Base-by-base conservation (phyloP, 2,888 invertebrate species). In the Cistogaster globosa region DNA sequence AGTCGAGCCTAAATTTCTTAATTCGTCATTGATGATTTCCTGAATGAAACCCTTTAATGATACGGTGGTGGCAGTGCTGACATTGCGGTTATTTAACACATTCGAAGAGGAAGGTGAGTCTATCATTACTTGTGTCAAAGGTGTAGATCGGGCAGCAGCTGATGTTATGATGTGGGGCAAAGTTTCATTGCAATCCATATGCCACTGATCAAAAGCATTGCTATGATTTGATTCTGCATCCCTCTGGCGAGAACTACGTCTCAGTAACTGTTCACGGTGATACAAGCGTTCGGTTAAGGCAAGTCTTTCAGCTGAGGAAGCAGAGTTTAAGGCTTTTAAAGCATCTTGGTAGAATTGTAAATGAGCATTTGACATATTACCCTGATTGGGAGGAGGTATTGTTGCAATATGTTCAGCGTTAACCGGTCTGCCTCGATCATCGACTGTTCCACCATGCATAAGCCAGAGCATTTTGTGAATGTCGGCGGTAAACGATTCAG, bases 401-500 rank as follows among this genome's bases (percentile, higher is more conserved):
- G 89, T 89, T 0, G 88, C 80, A 26, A 88, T 60, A 2, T 88
- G 82, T 16, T 88, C 89, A 0, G 89, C 87, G 2, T 89, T 89
- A 2, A 91, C 87, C 9, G 91, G 90, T 3, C 89, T 87, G 0
- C 90, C 91, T 0, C 88, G 88, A 0, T 90, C 91, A 58, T 90
- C 90, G 18, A 91, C 89, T 0, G 89, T 83, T 0, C 91, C 90
- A 42, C 91, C 90, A 58, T 91, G 89, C 90, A 92, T 90, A 91
- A 94, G 84, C 92, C 92, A 92, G 4, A 92, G 88, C 89, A 91
- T 91, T 87, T 90, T 91, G 72, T 91, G 91, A 55, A 91, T 91
- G 67, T 92, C 92, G 12, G 92, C 91, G 0, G 90, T 90, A 92
- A 93, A 91, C 92, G 94, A 92, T 92, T 94, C 88, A 91, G 92